Evolutionary conservation across 2,888 invertebrate species (phyloP).

Genomic region (Falcaria lacertinaria): DNA sequence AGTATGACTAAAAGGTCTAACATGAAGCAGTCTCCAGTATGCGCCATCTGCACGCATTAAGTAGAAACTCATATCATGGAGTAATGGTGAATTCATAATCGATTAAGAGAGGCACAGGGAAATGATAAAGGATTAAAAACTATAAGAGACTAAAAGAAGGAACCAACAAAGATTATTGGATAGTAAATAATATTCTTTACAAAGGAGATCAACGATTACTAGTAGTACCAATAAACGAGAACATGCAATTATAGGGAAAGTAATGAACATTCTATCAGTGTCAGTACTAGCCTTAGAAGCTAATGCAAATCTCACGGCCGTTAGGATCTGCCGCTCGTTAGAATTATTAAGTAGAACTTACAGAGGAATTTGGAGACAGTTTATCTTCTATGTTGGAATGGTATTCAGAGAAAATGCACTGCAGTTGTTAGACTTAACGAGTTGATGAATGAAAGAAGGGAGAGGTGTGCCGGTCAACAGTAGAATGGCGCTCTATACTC

Average conservation of each 20-base stretch:
- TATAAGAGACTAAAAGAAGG: constrained; percentile 3
- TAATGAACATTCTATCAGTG: not conserved
- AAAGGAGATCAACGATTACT: constrained; percentile 3
- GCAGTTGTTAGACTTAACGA: too few relatives aligned
- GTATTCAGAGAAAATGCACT: not conserved
- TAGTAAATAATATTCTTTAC: constrained; percentile 3
- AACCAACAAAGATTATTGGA: constrained; percentile 1
- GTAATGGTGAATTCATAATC: constrained; percentile 2
- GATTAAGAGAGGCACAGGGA: constrained; percentile 9
- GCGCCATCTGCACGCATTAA: constrained; percentile 29
- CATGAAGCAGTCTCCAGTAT: constrained; percentile 18
- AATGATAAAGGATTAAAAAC: constrained; percentile 9
- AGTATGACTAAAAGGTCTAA: constrained; percentile 12
- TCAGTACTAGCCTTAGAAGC: not conserved
- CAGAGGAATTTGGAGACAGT: not conserved
- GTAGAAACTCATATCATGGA: constrained; percentile 8
- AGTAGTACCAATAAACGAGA: constrained; percentile 5
- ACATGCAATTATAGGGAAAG: constrained; percentile 3
- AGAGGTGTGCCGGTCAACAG: too few relatives aligned
- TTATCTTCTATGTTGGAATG: not conserved
- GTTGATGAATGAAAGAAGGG: too few relatives aligned
- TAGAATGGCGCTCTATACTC: too few relatives aligned
- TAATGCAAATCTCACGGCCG: constrained; percentile 4
- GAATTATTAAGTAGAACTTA: not conserved
- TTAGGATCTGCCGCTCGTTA: too few relatives aligned